These are phyloP conservation scores for Apodemus speciosus DNA, from an alignment of 2,113 vertebrate species.

Conservation along the genomic window DNA sequence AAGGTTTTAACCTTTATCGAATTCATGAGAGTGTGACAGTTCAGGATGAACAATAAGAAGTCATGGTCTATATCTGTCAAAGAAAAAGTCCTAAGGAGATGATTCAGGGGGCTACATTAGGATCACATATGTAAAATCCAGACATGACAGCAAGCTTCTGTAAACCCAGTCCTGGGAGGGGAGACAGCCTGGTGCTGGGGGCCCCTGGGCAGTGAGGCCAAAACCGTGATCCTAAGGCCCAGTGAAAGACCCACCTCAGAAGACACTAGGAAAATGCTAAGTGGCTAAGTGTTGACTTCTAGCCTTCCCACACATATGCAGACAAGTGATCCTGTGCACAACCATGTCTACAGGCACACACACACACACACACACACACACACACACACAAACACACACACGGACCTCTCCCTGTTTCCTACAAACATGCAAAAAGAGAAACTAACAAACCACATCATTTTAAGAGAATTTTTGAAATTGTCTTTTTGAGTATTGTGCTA, in stretches of 20 bases:
- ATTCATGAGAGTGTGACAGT: slow-evolving; percentile 39
- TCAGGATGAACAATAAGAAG: slow-evolving; percentile 21
- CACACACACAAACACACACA: neutral
- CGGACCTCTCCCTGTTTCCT: neutral
- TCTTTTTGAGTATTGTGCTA: neutral
- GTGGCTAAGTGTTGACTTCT: neutral
- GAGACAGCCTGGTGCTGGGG: neutral
- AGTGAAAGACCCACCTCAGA: neutral
- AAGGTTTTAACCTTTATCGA: slow-evolving; percentile 49
- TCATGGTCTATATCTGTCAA: neutral
- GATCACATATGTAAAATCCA: neutral
- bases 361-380: neutral
- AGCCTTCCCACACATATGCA: neutral
- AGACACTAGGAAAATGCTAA: neutral
- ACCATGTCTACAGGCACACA: neutral
- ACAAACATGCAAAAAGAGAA: neutral
- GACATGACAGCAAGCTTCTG: neutral
- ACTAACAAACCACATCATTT: slow-evolving; percentile 33
- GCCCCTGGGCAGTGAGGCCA: too few relatives aligned
- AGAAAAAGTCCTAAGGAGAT: neutral
- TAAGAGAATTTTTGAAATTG: slow-evolving; percentile 7
- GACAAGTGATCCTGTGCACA: neutral
- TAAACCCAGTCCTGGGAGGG: neutral
- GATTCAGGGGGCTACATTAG: neutral
- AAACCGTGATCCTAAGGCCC: neutral